phyloP scores from a whole-genome alignment of 1,140 invertebrate genomes.

The Diachasmimorpha longicaudata region DNA sequence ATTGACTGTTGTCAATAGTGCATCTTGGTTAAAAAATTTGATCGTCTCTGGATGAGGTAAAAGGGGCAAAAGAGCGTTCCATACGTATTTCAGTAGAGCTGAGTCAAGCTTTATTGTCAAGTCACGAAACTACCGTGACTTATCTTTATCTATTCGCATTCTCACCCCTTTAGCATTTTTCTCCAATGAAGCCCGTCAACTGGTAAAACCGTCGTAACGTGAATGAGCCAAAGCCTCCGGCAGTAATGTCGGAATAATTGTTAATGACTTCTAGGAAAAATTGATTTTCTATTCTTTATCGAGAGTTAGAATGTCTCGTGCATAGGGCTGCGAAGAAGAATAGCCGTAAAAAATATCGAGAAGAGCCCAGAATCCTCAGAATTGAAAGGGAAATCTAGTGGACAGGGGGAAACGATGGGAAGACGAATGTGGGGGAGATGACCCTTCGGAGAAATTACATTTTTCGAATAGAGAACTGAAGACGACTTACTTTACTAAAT shows the following conservation, averaged over 20 bases:
- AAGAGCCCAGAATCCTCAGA: not conserved
- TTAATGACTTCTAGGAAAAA: not conserved
- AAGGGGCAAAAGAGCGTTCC: slow-evolving; percentile 14
- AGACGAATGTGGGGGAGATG: slow-evolving; percentile 18
- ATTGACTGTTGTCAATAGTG: not conserved
- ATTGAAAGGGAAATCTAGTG: slow-evolving; percentile 23
- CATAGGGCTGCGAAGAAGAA: not conserved
- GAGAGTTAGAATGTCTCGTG: not conserved
- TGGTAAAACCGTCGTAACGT: not conserved
- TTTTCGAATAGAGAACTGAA: not conserved
- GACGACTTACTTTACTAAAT: not conserved
- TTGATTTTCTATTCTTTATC: not conserved
- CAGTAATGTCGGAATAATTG: not conserved
- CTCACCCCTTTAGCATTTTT: slow-evolving; percentile 39
- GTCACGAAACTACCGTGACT: slow-evolving; percentile 58
- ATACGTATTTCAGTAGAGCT: slow-evolving; percentile 44
- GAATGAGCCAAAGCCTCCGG: not conserved
- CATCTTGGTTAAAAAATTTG: too few relatives aligned
- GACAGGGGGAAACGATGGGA: slow-evolving; percentile 6
- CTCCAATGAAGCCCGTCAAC: not conserved
- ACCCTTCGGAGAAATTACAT: slow-evolving; percentile 9
- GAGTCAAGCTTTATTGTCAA: slow-evolving; percentile 56
- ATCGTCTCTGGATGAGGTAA: not conserved
- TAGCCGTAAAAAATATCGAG: not conserved
- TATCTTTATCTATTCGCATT: slow-evolving; percentile 56